phyloP scores from a whole-genome alignment of 2,797 vertebrate species.

The Diceros bicornis region DNA sequence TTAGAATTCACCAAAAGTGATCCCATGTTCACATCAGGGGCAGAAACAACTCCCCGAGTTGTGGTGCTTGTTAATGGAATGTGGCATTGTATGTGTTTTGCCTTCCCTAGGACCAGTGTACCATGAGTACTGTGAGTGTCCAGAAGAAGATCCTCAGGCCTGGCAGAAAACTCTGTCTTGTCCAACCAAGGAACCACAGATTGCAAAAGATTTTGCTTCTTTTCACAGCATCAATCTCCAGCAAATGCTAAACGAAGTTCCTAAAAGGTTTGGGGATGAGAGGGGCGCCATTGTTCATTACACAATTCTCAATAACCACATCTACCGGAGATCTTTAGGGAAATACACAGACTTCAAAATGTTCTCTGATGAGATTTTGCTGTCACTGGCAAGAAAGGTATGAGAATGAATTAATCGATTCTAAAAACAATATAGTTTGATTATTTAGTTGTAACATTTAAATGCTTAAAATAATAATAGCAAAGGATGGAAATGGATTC shows the following conservation, averaged over 20 bases:
- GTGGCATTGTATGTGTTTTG: not conserved
- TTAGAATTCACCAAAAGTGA: not conserved
- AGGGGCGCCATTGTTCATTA: constrained; percentile 96
- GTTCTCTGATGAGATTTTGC: constrained; percentile 97
- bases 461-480: not conserved
- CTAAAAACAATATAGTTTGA: not conserved
- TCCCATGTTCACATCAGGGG: not conserved
- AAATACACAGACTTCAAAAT: constrained; percentile 99
- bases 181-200: constrained; percentile 92
- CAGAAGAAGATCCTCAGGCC: constrained; percentile 89
- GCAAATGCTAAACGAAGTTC: constrained; percentile 92
- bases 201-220: constrained; percentile 92
- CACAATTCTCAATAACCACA: constrained; percentile 91
- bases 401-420: not conserved
- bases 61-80: not conserved
- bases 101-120: constrained; percentile 93
- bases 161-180: constrained; percentile 93
- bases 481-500: constrained; percentile 2
- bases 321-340: constrained; percentile 94
- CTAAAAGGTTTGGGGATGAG: constrained; percentile 91
- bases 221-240: constrained; percentile 94
- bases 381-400: constrained; percentile 96
- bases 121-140: constrained; percentile 96
- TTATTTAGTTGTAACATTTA: constrained; percentile 10
- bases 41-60: not conserved